A percentile compares a stretch with the other conserved stretches of the same genome.
These are phyloP conservation scores for Leptinotarsa peninsularis DNA, from an alignment of 2,888 invertebrate genomes.

Conservation along the genomic window DNA sequence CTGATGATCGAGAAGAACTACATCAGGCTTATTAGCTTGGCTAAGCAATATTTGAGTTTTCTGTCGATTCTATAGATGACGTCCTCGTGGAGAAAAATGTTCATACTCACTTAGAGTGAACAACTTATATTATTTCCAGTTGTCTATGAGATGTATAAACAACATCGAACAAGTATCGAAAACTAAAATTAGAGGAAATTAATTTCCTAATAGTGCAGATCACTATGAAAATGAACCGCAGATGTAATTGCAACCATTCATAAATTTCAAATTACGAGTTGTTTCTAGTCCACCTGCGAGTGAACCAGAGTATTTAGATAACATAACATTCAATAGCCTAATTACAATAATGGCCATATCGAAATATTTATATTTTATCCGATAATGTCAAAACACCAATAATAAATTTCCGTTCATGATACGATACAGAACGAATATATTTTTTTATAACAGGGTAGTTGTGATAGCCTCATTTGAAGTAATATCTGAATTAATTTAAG, in stretches of 20 bases:
- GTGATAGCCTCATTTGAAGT: slow-evolving; percentile 6
- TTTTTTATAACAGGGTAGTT: slow-evolving; percentile 16
- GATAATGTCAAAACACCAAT: slow-evolving; percentile 15
- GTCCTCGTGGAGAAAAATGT: no score
- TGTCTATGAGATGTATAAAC: no score
- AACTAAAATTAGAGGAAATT: not conserved
- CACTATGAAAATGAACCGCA: not conserved
- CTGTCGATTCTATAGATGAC: no score
- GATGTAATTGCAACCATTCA: not conserved
- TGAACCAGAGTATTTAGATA: slow-evolving; percentile 15
- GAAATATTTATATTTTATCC: slow-evolving; percentile 1
- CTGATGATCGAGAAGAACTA: no score
- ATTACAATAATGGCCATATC: slow-evolving; percentile 6
- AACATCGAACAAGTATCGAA: no score
- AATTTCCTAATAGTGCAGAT: not conserved
- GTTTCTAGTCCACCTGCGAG: slow-evolving; percentile 15
- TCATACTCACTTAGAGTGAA: no score
- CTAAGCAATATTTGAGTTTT: no score
- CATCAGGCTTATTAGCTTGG: no score
- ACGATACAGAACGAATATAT: slow-evolving; percentile 6
- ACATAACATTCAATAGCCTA: slow-evolving; percentile 10
- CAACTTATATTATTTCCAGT: no score
- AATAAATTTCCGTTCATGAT: slow-evolving; percentile 27
- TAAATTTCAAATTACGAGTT: slow-evolving; percentile 5
- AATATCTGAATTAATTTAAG: slow-evolving; percentile 2